Evolutionary conservation across 1,140 invertebrate genomes (phyloP).

Genomic region (Danaus melanippus): DNA sequence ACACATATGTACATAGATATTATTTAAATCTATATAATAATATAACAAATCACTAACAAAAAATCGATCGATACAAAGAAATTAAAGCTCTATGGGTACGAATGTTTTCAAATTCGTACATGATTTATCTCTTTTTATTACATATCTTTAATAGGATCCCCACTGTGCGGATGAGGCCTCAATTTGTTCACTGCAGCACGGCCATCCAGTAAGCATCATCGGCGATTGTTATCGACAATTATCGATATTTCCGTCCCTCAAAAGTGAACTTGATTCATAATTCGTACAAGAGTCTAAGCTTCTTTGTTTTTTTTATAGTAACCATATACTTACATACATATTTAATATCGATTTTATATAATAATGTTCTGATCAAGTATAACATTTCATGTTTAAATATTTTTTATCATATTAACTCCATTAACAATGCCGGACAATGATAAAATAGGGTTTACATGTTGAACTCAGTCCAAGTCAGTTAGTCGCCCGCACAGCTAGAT

Average conservation of each 20-base stretch:
- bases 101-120: slow-evolving; percentile 11
- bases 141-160: slow-evolving; percentile 42
- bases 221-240: slow-evolving; percentile 38
- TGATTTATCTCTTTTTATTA: slow-evolving; percentile 16
- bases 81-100: neutral
- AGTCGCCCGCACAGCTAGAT: slow-evolving; percentile 21
- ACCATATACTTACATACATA: no score
- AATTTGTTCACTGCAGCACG: slow-evolving; percentile 51
- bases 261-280: slow-evolving; percentile 2
- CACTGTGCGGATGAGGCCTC: slow-evolving; percentile 46
- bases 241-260: slow-evolving; percentile 13
- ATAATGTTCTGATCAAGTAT: no score
- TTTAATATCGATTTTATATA: no score
- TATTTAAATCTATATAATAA: no score
- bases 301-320: no score
- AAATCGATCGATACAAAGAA: neutral
- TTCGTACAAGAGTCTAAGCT: neutral
- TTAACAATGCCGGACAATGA: slow-evolving; percentile 9
- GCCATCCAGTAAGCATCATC: slow-evolving; percentile 59
- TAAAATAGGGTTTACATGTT: neutral
- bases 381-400: no score
- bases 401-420: slow-evolving; percentile 6
- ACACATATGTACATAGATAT: no score
- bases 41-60: neutral
- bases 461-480: slow-evolving; percentile 2